Evolutionary conservation across 2,113 vertebrate genomes (phyloP).

Genomic region (Hymenochirus boettgeri): DNA sequence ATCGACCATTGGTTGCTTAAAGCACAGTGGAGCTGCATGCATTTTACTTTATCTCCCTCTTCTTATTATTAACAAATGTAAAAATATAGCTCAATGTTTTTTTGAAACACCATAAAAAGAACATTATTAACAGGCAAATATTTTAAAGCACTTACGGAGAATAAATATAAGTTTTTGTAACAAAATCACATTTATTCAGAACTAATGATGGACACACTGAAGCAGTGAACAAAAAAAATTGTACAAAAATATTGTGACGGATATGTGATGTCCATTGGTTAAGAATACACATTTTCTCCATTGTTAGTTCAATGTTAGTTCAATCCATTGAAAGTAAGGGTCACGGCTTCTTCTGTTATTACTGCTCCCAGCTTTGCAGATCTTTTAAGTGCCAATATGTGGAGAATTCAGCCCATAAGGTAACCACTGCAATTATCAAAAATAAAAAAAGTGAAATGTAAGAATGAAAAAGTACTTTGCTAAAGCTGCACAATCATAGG

Average conservation of each 20-base stretch:
- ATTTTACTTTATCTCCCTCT: no score
- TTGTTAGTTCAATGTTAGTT: neutral
- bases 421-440: slow-evolving; percentile 23
- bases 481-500: no score
- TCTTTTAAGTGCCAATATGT: neutral
- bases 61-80: no score
- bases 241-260: slow-evolving; percentile 32
- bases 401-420: slow-evolving; percentile 21
- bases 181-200: slow-evolving; percentile 29
- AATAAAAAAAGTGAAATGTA: neutral
- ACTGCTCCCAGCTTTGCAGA: slow-evolving; percentile 15
- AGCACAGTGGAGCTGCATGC: no score
- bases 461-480: no score
- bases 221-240: slow-evolving; percentile 26
- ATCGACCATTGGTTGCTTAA: no score
- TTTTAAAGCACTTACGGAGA: no score
- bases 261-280: slow-evolving; percentile 4
- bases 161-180: no score
- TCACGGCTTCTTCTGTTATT: slow-evolving; percentile 3
- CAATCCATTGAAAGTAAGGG: slow-evolving; percentile 1
- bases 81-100: no score
- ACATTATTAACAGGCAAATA: no score
- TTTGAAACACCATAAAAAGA: no score
- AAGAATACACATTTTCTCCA: neutral
- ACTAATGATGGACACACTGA: slow-evolving; percentile 14